Evolutionary conservation across 2,113 vertebrate species (phyloP).

Genomic region (Hiodon alosoides): DNA sequence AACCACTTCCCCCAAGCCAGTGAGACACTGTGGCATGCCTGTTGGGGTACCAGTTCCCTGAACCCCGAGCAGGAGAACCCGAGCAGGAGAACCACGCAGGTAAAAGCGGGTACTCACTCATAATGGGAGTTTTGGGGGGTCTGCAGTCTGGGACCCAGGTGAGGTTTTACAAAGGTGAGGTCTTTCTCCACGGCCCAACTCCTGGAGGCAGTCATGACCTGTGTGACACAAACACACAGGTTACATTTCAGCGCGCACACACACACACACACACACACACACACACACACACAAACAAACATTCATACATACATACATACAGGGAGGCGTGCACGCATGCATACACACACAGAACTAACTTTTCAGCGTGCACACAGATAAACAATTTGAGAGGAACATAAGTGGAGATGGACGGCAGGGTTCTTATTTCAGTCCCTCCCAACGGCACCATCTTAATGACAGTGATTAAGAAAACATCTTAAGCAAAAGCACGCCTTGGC

Average conservation of each 20-base stretch:
- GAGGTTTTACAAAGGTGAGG: slow-evolving; percentile 7
- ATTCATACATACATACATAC: neutral
- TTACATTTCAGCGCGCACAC: neutral
- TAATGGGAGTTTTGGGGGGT: slow-evolving; percentile 5
- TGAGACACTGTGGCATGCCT: too few relatives aligned
- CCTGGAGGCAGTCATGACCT: slow-evolving; percentile 22
- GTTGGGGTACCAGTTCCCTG: too few relatives aligned
- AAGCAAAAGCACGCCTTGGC: too few relatives aligned
- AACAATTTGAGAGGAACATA: too few relatives aligned
- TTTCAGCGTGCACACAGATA: too few relatives aligned
- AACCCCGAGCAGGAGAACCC: too few relatives aligned
- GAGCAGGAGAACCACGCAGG: neutral
- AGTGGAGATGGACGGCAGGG: too few relatives aligned
- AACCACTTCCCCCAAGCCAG: too few relatives aligned
- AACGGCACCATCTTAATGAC: too few relatives aligned
- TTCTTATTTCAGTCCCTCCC: too few relatives aligned
- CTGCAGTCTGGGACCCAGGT: neutral
- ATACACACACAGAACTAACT: neutral
- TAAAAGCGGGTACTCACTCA: slow-evolving; percentile 15
- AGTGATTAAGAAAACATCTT: too few relatives aligned
- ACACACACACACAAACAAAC: neutral
- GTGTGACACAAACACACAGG: neutral
- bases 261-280: neutral
- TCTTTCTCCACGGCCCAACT: slow-evolving; percentile 2
- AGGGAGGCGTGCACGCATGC: neutral